These are phyloP conservation scores for Macropodus opercularis DNA, from an alignment of 2,797 vertebrate species.

Conservation along the genomic window DNA sequence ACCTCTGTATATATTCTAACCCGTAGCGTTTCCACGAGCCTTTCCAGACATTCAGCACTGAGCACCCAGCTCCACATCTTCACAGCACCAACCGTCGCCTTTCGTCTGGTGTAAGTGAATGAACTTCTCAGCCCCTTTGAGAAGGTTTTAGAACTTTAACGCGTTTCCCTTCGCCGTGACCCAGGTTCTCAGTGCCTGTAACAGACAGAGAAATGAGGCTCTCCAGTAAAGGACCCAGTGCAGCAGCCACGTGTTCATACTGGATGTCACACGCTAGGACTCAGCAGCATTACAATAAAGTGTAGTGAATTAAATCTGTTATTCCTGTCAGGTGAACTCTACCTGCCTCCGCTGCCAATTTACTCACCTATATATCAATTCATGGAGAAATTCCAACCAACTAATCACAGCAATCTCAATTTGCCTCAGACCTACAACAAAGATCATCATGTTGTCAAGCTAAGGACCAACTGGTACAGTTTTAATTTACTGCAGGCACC, in stretches of 20 bases:
- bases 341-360: neutral
- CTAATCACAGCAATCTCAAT: no score
- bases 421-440: no score
- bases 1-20: no score
- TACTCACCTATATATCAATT: neutral
- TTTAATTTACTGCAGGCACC: no score
- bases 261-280: neutral
- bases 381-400: neutral
- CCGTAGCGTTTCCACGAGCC: no score
- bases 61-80: conserved; percentile 43
- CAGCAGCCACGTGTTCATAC: conserved; percentile 14
- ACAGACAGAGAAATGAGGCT: neutral
- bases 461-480: no score
- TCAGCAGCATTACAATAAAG: no score
- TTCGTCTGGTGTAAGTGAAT: conserved; percentile 75
- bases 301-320: no score
- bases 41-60: conserved; percentile 34
- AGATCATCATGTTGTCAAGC: no score
- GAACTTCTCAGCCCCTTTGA: conserved; percentile 69
- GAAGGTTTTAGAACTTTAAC: no score
- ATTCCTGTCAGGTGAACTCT: neutral
- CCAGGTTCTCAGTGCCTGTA: conserved; percentile 18
- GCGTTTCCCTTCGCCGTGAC: no score
- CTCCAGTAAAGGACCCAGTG: neutral
- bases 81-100: conserved; percentile 43